A percentile compares a stretch with the other conserved stretches of the same genome.
Conservation (phyloP, 2,888 invertebrate species). For the Lamproptera curius region DNA sequence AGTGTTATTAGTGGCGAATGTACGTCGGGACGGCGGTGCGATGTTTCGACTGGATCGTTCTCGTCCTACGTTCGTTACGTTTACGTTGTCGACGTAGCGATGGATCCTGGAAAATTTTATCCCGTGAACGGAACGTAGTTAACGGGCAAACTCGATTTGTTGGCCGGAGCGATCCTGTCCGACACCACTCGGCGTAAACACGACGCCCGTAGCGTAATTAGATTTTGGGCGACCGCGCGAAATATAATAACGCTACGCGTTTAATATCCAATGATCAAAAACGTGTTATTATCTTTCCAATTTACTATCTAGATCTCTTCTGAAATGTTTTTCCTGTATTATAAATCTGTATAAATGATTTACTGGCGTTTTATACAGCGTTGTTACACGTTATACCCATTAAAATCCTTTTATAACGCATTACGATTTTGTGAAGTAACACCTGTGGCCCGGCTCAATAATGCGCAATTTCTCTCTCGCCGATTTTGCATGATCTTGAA, state of each 20-base stretch:
- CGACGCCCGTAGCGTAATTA: slow-evolving; percentile 1
- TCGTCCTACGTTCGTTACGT: neutral
- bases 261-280: too few species aligned
- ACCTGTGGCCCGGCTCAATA: slow-evolving; percentile 16
- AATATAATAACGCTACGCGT: too few species aligned
- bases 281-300: too few species aligned
- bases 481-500: slow-evolving; percentile 9
- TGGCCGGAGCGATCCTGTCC: slow-evolving; percentile 1
- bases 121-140: slow-evolving; percentile 20
- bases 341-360: too few species aligned
- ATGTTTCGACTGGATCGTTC: slow-evolving; percentile 28
- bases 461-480: slow-evolving; percentile 9
- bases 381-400: too few species aligned
- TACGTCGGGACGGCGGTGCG: slow-evolving; percentile 56
- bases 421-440: slow-evolving; percentile 14
- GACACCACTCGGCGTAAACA: slow-evolving; percentile 1
- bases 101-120: slow-evolving; percentile 16
- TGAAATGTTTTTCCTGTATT: too few species aligned
- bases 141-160: slow-evolving; percentile 7
- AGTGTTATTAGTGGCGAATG: too few species aligned
- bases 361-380: too few species aligned
- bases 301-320: too few species aligned
- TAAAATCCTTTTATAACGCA: too few species aligned
- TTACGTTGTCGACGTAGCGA: slow-evolving; percentile 1
- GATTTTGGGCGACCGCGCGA: too few species aligned